A percentile compares a stretch with the other conserved stretches of the same genome.
These are phyloP conservation scores for Pao palembangensis DNA, from an alignment of 2,113 vertebrate genomes.

Conservation along the genomic window DNA sequence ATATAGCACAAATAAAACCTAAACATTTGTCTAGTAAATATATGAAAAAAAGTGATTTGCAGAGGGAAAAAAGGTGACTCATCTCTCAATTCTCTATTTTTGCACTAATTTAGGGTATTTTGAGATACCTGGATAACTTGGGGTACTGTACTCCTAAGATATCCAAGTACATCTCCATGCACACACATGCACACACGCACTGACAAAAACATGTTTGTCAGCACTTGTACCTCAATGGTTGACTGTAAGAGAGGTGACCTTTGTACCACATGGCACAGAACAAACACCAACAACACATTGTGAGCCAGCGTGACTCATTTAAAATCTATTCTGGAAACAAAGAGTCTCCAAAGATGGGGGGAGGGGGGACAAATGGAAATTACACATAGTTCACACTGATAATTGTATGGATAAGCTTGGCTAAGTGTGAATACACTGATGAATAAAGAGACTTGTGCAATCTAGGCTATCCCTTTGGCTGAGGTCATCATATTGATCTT, in stretches of 20 bases:
- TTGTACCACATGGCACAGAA: conserved; percentile 14
- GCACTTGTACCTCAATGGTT: too few species aligned
- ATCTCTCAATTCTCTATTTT: background rate
- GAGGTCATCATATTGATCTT: conserved; percentile 33
- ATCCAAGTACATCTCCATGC: too few species aligned
- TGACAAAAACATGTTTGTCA: background rate
- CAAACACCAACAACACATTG: background rate
- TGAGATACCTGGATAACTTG: too few species aligned
- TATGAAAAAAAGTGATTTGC: too few species aligned
- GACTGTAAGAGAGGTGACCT: background rate
- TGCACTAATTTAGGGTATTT: too few species aligned
- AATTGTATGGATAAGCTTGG: conserved; percentile 1
- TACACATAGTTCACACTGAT: too few species aligned
- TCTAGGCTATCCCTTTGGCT: conserved; percentile 37
- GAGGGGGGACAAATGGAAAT: background rate
- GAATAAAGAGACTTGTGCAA: conserved; percentile 40
- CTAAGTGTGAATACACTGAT: background rate
- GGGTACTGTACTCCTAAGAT: too few species aligned
- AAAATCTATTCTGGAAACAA: background rate
- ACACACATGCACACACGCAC: too few species aligned
- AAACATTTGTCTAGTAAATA: too few species aligned
- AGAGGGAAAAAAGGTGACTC: too few species aligned
- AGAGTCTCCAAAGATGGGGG: background rate
- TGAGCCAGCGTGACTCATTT: background rate
- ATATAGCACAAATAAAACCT: too few species aligned